phyloP scores from a whole-genome alignment of 2,888 invertebrate genomes.

The Xylocampa areola region DNA sequence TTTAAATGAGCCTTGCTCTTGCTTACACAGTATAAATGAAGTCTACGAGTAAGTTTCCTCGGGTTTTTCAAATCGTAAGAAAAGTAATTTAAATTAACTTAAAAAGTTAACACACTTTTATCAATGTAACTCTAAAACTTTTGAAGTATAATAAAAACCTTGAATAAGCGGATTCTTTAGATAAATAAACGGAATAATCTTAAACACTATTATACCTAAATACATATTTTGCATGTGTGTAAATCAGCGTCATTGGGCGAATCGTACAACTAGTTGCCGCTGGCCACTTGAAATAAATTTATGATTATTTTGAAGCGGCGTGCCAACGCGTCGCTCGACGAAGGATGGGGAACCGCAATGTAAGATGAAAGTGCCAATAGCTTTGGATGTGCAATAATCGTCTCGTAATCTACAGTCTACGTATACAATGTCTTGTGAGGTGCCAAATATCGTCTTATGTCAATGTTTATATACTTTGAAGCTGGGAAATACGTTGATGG shows the following conservation, averaged over 20 bases:
- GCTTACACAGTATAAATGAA: no score
- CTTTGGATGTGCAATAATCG: slow-evolving; percentile 52
- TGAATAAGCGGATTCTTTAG: no score
- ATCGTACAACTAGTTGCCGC: slow-evolving; percentile 62
- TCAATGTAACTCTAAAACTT: no score
- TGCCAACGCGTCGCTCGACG: slow-evolving; percentile 77
- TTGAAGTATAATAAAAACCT: no score
- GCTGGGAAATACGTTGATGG: slow-evolving; percentile 10
- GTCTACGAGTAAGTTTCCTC: no score
- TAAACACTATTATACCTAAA: no score
- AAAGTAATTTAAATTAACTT: no score
- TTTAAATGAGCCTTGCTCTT: no score
- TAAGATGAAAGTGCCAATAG: slow-evolving; percentile 37
- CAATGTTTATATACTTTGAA: slow-evolving; percentile 29
- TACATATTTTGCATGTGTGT: slow-evolving; percentile 45
- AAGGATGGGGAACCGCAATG: slow-evolving; percentile 66
- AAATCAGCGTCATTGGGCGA: slow-evolving; percentile 68
- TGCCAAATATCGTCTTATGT: slow-evolving; percentile 45
- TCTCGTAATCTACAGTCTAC: slow-evolving; percentile 31
- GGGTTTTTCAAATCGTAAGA: no score
- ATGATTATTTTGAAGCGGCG: slow-evolving; percentile 81
- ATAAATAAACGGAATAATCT: no score
- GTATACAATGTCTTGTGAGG: slow-evolving; percentile 29
- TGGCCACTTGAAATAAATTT: slow-evolving; percentile 79
- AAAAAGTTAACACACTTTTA: no score